Evolutionary conservation across 2,113 vertebrate species (phyloP), one percentile per base, ranked within the genome.

Genomic region (Xenopus laevis): DNA sequence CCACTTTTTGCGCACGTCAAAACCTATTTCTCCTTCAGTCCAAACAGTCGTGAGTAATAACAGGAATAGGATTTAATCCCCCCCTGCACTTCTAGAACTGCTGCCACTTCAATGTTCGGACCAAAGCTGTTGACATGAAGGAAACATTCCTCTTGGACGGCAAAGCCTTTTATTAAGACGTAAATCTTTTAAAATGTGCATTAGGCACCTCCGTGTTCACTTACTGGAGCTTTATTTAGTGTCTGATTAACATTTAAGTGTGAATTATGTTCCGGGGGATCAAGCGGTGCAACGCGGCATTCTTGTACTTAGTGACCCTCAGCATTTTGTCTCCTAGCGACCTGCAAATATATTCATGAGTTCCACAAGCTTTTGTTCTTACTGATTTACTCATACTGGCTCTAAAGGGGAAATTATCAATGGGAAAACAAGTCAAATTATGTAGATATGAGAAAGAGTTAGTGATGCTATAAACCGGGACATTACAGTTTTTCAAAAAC

Each of bases 131-230:
- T 74, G 44, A 68, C 58, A 68, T 58, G 67, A 61, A 46, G 4
- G 12, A 58, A 16, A n/a, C 18, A 30, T 30, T 12, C 60, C 15
- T 58, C 10, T 20, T 40, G 40, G 45, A n/a, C 65, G 27, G 23
- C 21, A 68, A 61, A 68, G 20, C 65, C 44, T 33, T 40, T 74
- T 74, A 52, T 60, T 50, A 68, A 68, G 65, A 11, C 3, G 46
- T 27, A 61, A 47, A 61, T 58, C 64, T 59, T 67, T 59, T 50
- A 30, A 30, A 74, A 47, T 57, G 59, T 66, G 50, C 10, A 47
- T 58, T 67, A 60, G 58, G 53, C 58, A 45, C 58, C 21, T 59
- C 18, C n/a, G 8, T 33, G 66, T 46, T 74, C 21, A 40, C 66
- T 46, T n/a, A 58, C 50, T 52, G 45, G 21, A 20, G 33, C 33